A percentile compares a stretch with the other conserved stretches of the same genome.
phyloP scores from a whole-genome alignment of 2,797 vertebrate species.

The Scleropages formosus region DNA sequence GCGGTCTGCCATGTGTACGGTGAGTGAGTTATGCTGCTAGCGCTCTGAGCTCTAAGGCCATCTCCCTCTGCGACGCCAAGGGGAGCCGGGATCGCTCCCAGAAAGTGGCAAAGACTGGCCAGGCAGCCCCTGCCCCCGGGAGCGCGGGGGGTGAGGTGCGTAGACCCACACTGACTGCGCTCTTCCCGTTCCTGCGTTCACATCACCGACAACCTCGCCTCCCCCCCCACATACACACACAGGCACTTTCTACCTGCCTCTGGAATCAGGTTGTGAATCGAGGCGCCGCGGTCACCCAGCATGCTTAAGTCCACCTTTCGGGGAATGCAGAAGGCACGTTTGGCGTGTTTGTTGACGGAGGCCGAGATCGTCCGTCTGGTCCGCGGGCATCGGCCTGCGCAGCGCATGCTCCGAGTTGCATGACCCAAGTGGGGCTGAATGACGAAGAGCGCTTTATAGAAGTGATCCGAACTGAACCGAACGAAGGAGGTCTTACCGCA shows the following conservation, averaged over 20 bases:
- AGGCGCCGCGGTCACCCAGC: too few species aligned
- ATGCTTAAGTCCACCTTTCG: too few species aligned
- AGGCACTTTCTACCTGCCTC: not conserved
- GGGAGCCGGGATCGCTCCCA: slow-evolving; percentile 67
- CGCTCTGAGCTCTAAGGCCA: not conserved
- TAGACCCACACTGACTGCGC: slow-evolving; percentile 40
- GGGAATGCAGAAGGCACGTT: too few species aligned
- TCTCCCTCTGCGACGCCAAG: slow-evolving; percentile 68
- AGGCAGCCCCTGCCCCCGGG: slow-evolving; percentile 71
- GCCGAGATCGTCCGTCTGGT: too few species aligned
- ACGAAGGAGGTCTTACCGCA: not conserved
- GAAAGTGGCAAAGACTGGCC: slow-evolving; percentile 70
- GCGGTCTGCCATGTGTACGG: too few species aligned
- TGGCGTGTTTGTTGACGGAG: too few species aligned
- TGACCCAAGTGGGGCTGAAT: not conserved
- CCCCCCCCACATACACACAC: too few species aligned
- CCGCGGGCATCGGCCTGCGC: too few species aligned
- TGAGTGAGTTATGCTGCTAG: not conserved
- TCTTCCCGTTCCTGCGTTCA: not conserved
- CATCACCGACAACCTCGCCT: not conserved
- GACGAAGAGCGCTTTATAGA: not conserved
- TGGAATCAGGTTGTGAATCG: too few species aligned
- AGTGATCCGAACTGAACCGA: too few species aligned
- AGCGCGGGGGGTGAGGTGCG: slow-evolving; percentile 75
- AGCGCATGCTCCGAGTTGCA: too few species aligned